phyloP scores from a whole-genome alignment of 1,140 invertebrate genomes.

The Orussus abietinus region DNA sequence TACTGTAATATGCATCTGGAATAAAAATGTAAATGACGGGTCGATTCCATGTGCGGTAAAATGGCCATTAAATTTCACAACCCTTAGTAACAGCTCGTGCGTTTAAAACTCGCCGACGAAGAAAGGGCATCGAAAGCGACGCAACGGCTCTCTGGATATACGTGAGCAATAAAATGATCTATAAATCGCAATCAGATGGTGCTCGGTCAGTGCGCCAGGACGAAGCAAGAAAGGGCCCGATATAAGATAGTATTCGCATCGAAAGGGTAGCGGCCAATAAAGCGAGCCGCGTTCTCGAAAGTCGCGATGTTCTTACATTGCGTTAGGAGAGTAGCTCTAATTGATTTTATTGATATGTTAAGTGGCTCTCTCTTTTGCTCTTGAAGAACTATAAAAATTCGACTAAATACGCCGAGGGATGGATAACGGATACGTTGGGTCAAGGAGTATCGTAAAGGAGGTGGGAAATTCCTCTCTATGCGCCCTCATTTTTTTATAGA shows the following conservation, averaged over 20 bases:
- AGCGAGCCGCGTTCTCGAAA: constrained; percentile 13
- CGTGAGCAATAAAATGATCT: constrained; percentile 23
- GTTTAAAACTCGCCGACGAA: too few relatives aligned
- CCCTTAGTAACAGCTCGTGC: neutral
- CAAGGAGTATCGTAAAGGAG: too few relatives aligned
- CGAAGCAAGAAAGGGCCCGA: constrained; percentile 10
- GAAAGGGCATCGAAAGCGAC: too few relatives aligned
- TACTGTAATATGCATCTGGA: too few relatives aligned
- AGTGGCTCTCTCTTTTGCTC: constrained; percentile 30
- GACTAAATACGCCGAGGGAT: constrained; percentile 5
- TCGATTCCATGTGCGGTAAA: too few relatives aligned
- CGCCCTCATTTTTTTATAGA: too few relatives aligned
- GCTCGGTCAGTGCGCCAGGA: constrained; percentile 13
- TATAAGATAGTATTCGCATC: neutral
- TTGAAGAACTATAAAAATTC: constrained; percentile 13
- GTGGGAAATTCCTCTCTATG: too few relatives aligned
- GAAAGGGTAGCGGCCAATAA: constrained; percentile 17
- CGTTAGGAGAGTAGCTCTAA: constrained; percentile 32
- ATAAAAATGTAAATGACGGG: too few relatives aligned
- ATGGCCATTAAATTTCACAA: too few relatives aligned
- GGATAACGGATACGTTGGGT: too few relatives aligned
- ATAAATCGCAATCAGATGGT: constrained; percentile 24
- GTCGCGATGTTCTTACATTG: constrained; percentile 19
- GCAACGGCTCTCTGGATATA: too few relatives aligned
- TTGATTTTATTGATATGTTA: constrained; percentile 44